Evolutionary conservation across 2,888 invertebrate genomes (phyloP), one percentile per base, ranked within the genome.

Genomic region (Diaphora mendica): DNA sequence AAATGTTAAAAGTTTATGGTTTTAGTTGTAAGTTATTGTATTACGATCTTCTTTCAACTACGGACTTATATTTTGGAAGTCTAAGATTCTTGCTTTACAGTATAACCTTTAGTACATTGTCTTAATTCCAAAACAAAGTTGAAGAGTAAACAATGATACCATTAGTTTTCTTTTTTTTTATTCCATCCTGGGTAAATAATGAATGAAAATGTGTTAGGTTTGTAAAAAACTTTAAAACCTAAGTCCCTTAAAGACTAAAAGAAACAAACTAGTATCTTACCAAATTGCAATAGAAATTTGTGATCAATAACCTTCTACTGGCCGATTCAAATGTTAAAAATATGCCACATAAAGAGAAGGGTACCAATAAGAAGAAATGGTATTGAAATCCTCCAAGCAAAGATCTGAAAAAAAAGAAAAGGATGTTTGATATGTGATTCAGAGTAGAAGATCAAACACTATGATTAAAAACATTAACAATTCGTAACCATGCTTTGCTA

Each of bases 261-360:
- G n/a, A 26, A 59, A 30, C n/a, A 59, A n/a, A 15, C 0, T 26
- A 59, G 5, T 30, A 30, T 48, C 88, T 90, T 85, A 96, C 96
- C 91, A 96, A 86, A 81, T 94, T 96, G 76, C 91, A 90, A 81
- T 96, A 96, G 30, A 96, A 82, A 78, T 95, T 95, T 55, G 95
- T 89, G 20, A 96, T 89, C 20, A 96, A 82, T 3, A 94, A 92
- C 83, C 96, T 87, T 74, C 96, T 89, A 48, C 91, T 90, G 0
- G 95, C 93, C 0, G 95, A 95, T 73, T 96, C 96, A 59, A 95
- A 80, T 44, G 92, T 91, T 68, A 96, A 94, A 30, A 90, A 91
- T 0, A 93, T 76, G 0, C 95, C 96, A 51, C 88, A 93, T 42
- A 95, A 3, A 8, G 89, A 82, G 51, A 89, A 91, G 0, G 96